Percentiles rank a stretch among this genome's conserved stretches.
Evolutionary conservation across 2,797 vertebrate genomes (phyloP).

Genomic region (Oreonectes daqikongensis): DNA sequence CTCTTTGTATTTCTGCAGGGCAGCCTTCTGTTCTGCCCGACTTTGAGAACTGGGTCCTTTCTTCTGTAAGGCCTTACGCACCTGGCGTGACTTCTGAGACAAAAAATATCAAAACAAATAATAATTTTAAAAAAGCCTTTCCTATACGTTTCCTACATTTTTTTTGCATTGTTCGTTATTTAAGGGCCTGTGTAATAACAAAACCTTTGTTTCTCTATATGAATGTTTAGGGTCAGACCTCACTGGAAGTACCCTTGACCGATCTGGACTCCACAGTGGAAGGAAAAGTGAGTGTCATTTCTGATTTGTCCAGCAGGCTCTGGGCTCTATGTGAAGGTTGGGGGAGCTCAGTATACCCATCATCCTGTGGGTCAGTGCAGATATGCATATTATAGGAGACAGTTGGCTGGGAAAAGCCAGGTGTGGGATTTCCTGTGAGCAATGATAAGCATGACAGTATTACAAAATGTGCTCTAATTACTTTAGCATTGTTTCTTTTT

Average conservation of each 20-base stretch:
- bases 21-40: constrained; percentile 55
- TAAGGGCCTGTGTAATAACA: no score
- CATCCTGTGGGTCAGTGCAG: constrained; percentile 56
- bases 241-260: constrained; percentile 35
- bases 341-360: constrained; percentile 53
- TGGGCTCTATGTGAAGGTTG: constrained; percentile 30
- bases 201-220: no score
- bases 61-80: constrained; percentile 66
- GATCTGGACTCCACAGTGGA: constrained; percentile 55
- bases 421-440: constrained; percentile 68
- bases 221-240: constrained; percentile 68
- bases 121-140: no score
- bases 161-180: neutral
- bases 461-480: neutral
- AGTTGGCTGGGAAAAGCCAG: constrained; percentile 69
- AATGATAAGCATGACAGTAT: neutral
- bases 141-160: neutral
- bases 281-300: constrained; percentile 64
- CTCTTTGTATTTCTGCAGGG: constrained; percentile 72
- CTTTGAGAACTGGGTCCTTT: constrained; percentile 63
- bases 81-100: constrained; percentile 62
- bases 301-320: constrained; percentile 56
- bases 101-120: constrained; percentile 40
- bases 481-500: neutral
- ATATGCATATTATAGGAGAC: constrained; percentile 65